These are phyloP conservation scores for Eumeta japonica DNA, from an alignment of 1,140 invertebrate genomes.

Conservation along the genomic window DNA sequence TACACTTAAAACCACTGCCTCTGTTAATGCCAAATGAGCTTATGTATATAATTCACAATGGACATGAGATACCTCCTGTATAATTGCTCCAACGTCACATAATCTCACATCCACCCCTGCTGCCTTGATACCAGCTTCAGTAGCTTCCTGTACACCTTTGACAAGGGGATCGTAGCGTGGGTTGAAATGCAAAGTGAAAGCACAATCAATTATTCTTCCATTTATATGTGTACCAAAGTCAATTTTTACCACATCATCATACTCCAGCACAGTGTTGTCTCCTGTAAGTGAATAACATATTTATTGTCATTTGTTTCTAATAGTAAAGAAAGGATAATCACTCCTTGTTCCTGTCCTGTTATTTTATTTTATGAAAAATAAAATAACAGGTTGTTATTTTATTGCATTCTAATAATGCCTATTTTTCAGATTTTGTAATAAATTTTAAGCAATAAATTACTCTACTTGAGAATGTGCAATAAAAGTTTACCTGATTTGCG, in stretches of 20 bases:
- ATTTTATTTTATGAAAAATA: not conserved
- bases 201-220: slow-evolving; percentile 98
- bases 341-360: not conserved
- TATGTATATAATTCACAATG: not conserved
- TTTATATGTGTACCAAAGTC: slow-evolving; percentile 99
- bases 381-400: no score
- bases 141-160: slow-evolving; percentile 95
- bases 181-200: slow-evolving; percentile 96
- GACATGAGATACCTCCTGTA: slow-evolving; percentile 82
- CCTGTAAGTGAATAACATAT: slow-evolving; percentile 44
- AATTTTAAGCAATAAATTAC: no score
- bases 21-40: no score
- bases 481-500: no score
- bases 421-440: no score
- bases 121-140: slow-evolving; percentile 93
- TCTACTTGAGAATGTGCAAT: no score
- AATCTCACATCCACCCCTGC: slow-evolving; percentile 96
- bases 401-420: no score
- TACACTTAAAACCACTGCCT: no score
- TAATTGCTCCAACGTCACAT: slow-evolving; percentile 95
- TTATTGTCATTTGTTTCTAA: not conserved
- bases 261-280: slow-evolving; percentile 89
- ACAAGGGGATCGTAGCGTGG: slow-evolving; percentile 94
- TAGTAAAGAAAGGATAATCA: not conserved
- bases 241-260: slow-evolving; percentile 99